Evolutionary conservation across 2,888 invertebrate species (phyloP), one percentile per base, ranked within the genome.

Genomic region (Apodemia zela): DNA sequence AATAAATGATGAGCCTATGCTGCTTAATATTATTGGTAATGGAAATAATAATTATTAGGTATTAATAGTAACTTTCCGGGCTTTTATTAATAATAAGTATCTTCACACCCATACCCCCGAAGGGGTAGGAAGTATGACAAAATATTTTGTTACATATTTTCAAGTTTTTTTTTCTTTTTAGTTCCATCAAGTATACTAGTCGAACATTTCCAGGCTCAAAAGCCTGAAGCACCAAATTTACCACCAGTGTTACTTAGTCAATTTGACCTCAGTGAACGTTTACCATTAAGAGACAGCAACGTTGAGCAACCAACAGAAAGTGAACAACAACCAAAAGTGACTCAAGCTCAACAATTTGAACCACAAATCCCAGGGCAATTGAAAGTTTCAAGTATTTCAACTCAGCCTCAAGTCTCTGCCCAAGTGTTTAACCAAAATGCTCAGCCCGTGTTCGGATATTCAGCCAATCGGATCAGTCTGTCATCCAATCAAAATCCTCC

Each of bases 171-270:
- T 35, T 10, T 13, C 35, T 25, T 54, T 62, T 17, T 75, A 85
- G 87, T 71, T 15, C 72, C 80, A 25, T 80, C 86, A 0, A 68
- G 68, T 63, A 69, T 77, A 61, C 73, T 87, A 47, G 69, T 87
- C 61, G 75, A 78, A 72, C 67, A 78, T 70, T 87, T 80, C 76
- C 80, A 72, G 6, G 75, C 69, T 59, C 83, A 85, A 66, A 65
- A 63, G 61, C 78, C 84, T 0, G 59, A 63, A 0, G 69, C 77
- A 6, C 83, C 84, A 1, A 69, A 73, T 29, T 71, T 82, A 54
- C 88, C 87, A 15, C 85, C 87, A 0, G 75, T 75, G 49, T 69
- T 84, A n/a, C 72, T 80, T n/a, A 69, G 72, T 2, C 66, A 63
- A 47, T 67, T 68, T 68, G 73, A 73, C 62, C 59, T 49, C 60